phyloP scores from a whole-genome alignment of 1,140 invertebrate species.

The Drosophila sp. region DNA sequence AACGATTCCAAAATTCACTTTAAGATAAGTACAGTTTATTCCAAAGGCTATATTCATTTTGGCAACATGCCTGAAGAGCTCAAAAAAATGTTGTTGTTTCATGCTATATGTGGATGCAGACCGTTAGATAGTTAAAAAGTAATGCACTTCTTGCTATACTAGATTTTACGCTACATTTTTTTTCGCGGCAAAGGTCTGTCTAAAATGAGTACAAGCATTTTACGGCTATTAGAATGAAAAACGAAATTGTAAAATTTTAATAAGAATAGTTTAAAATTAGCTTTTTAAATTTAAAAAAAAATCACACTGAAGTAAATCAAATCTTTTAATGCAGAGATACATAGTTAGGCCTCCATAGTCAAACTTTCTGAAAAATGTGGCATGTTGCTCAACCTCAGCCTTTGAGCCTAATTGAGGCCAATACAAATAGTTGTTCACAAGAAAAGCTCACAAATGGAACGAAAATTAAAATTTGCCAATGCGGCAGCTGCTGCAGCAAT shows the following conservation, averaged over 20 bases:
- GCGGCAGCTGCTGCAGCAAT: constrained; percentile 1
- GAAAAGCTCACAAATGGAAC: constrained; percentile 34
- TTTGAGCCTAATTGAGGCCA: constrained; percentile 55
- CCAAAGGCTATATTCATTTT: not conserved
- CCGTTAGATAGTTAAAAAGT: no score
- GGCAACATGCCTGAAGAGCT: not conserved
- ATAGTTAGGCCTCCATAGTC: not conserved
- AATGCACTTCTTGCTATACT: no score
- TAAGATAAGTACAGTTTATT: constrained; percentile 4
- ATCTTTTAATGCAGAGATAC: not conserved
- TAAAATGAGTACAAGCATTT: not conserved
- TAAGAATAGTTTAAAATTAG: not conserved
- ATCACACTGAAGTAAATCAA: not conserved
- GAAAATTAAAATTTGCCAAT: constrained; percentile 9
- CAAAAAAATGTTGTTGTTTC: no score
- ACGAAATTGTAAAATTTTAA: not conserved
- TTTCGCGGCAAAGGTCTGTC: not conserved
- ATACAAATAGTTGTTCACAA: constrained; percentile 16
- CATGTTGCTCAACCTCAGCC: constrained; percentile 26
- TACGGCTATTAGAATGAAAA: not conserved
- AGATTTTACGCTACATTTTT: not conserved
- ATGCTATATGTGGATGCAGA: no score
- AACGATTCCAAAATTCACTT: constrained; percentile 20
- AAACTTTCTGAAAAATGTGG: constrained; percentile 34
- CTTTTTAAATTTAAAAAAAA: not conserved